Percentiles rank a stretch among this genome's conserved stretches.
These are phyloP conservation scores for Tyto alba DNA, from an alignment of 2,113 vertebrate species.

Conservation along the genomic window DNA sequence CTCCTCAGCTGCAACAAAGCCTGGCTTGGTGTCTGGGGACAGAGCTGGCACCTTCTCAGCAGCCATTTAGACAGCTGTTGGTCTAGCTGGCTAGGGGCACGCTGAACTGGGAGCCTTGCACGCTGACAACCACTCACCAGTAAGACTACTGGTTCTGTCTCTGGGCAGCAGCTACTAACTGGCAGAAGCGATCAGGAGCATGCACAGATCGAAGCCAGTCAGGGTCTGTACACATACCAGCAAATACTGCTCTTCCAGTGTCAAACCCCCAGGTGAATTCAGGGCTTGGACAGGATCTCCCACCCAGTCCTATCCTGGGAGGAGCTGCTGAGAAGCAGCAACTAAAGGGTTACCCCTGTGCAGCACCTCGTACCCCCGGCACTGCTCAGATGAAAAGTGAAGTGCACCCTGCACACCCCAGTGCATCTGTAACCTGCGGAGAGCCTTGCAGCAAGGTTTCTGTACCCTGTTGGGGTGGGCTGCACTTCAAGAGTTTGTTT, in stretches of 20 bases:
- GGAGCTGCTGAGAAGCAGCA: background rate
- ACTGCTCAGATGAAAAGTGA: background rate
- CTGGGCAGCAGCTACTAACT: background rate
- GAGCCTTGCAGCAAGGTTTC: background rate
- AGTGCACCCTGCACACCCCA: background rate
- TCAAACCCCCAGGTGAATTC: fast-evolving
- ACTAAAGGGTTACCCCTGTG: background rate
- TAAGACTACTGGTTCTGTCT: too few relatives aligned
- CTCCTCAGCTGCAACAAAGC: background rate
- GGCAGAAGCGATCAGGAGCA: background rate
- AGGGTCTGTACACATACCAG: fast-evolving
- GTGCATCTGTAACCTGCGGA: fast-evolving
- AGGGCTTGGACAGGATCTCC: background rate
- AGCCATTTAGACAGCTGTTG: background rate
- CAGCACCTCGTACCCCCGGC: background rate
- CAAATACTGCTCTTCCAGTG: background rate
- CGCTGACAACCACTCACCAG: too few relatives aligned
- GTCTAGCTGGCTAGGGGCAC: too few relatives aligned
- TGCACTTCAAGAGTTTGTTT: background rate
- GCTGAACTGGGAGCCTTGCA: background rate
- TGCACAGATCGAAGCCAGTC: background rate
- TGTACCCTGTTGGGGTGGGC: background rate
- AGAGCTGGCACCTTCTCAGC: background rate
- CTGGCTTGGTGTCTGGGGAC: background rate
- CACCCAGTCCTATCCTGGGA: background rate